These are phyloP conservation scores for Chascanopsetta lugubris DNA, from an alignment of 2,113 vertebrate genomes.

Conservation along the genomic window DNA sequence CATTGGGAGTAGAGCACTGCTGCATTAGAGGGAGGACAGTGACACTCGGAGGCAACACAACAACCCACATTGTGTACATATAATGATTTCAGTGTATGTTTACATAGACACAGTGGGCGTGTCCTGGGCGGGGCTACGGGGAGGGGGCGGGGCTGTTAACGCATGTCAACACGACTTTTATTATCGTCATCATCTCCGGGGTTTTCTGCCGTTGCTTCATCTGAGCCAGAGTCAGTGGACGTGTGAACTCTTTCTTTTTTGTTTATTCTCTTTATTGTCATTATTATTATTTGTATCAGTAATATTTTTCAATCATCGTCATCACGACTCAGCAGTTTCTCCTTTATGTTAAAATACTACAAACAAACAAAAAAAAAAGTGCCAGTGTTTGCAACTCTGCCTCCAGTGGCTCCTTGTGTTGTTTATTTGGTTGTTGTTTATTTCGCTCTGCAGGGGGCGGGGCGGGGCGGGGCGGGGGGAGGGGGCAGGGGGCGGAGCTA, in stretches of 20 bases:
- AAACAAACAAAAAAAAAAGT: constrained; percentile 1
- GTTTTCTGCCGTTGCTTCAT: constrained; percentile 46
- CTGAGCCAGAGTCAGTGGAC: constrained; percentile 55
- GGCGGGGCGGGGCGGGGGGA: too few species aligned
- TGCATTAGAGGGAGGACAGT: constrained; percentile 36
- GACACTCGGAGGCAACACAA: constrained; percentile 37
- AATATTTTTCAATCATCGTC: too few species aligned
- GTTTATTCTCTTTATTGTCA: not conserved
- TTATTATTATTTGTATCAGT: not conserved
- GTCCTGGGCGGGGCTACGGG: constrained; percentile 10
- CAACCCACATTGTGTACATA: constrained; percentile 63
- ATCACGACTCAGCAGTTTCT: not conserved
- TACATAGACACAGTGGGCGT: constrained; percentile 59
- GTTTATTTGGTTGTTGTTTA: constrained; percentile 51
- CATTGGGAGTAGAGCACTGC: constrained; percentile 20
- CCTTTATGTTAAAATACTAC: constrained; percentile 28
- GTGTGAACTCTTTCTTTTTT: constrained; percentile 16
- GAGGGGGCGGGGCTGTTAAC: too few species aligned
- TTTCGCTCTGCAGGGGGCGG: constrained; percentile 44
- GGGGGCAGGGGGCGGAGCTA: constrained; percentile 27
- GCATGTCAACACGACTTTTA: constrained; percentile 49
- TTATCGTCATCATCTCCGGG: constrained; percentile 55
- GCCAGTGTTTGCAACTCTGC: constrained; percentile 25
- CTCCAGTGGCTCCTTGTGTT: constrained; percentile 25
- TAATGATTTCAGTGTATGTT: constrained; percentile 62